Conservation (phyloP, 2,797 vertebrate genomes). For the Amphiprion clarkii region DNA sequence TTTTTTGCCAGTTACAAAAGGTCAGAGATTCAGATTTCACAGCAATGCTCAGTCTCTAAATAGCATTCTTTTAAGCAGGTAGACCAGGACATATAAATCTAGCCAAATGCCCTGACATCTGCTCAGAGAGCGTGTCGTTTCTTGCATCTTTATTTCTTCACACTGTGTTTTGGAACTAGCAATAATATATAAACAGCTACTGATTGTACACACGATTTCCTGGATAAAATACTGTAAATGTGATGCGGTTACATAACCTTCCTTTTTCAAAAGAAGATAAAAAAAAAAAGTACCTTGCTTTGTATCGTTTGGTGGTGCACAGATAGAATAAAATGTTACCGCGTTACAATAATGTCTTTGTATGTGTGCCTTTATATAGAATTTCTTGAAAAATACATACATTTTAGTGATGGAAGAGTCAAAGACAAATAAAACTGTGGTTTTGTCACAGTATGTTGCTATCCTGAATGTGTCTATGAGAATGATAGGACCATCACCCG, state of each 20-base stretch:
- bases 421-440: neutral
- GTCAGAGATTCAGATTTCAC: constrained; percentile 4
- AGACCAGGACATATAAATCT: constrained; percentile 27
- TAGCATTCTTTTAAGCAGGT: neutral
- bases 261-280: neutral
- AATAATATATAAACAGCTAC: neutral
- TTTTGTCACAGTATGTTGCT: constrained; percentile 2
- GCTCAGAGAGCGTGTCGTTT: neutral
- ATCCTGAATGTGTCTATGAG: constrained; percentile 29
- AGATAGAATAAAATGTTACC: constrained; percentile 9
- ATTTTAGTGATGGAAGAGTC: neutral
- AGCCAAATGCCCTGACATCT: neutral
- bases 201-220: neutral
- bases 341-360: neutral
- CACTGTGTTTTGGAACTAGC: neutral
- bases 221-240: constrained; percentile 1
- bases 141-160: constrained; percentile 18
- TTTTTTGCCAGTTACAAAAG: constrained; percentile 7
- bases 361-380: neutral
- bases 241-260: neutral
- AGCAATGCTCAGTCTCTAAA: neutral
- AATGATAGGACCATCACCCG: constrained; percentile 50
- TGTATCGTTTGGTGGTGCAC: constrained; percentile 12
- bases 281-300: neutral
- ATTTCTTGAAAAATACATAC: constrained; percentile 8